Conservation (phyloP, 2,797 vertebrate genomes). For the Vultur gryphus region DNA sequence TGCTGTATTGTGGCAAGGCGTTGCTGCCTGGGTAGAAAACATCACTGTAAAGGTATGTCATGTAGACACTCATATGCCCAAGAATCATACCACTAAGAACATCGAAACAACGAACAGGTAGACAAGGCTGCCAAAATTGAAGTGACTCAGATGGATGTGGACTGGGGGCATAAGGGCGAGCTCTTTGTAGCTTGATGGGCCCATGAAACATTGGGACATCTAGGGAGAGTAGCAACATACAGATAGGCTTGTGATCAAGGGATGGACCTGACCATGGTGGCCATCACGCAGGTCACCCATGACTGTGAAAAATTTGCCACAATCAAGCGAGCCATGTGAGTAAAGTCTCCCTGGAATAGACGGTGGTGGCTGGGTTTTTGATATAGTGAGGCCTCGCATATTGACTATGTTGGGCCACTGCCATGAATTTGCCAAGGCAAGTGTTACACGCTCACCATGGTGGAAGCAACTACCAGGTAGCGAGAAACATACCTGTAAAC, state of each 20-base stretch:
- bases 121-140: not conserved
- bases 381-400: not conserved
- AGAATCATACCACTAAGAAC: not conserved
- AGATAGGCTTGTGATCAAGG: not conserved
- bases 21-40: not conserved
- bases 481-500: not conserved
- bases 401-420: not conserved
- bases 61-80: not conserved
- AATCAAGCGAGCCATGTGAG: not conserved
- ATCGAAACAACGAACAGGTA: not conserved
- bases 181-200: not conserved
- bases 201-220: no score
- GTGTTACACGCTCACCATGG: not conserved
- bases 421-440: not conserved
- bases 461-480: not conserved
- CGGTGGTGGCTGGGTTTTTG: not conserved
- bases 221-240: not conserved
- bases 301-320: not conserved
- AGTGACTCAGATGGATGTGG: not conserved
- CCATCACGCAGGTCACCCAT: not conserved
- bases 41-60: not conserved
- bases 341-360: not conserved
- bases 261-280: not conserved
- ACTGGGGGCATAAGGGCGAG: not conserved
- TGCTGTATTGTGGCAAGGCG: no score